Conservation (phyloP, 2,797 vertebrate species). For the Pantherophis alleghaniensis region DNA sequence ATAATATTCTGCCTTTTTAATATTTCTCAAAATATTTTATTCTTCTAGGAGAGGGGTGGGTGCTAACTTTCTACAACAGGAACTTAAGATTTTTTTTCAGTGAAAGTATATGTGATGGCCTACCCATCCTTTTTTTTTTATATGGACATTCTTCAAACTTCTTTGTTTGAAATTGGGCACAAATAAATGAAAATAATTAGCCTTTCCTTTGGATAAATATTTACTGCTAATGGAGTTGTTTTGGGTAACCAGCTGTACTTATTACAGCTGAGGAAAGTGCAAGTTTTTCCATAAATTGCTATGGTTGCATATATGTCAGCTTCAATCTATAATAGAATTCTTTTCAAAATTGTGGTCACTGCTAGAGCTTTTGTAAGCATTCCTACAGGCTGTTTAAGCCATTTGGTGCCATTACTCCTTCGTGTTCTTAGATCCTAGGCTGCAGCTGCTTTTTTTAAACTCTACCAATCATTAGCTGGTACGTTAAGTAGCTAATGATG, state of each 20-base stretch:
- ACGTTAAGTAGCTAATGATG: conserved; percentile 83
- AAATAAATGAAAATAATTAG: background rate
- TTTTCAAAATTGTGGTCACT: conserved; percentile 26
- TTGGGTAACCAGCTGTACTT: background rate
- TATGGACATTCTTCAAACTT: background rate
- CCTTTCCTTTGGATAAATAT: background rate
- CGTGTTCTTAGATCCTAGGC: conserved; percentile 55
- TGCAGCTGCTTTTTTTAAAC: conserved; percentile 69
- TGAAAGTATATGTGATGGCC: background rate
- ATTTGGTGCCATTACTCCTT: conserved; percentile 63
- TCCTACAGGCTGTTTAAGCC: conserved; percentile 40
- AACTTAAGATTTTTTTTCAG: background rate
- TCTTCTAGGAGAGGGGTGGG: too few species aligned
- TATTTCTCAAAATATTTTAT: too few species aligned
- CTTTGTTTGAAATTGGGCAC: background rate
- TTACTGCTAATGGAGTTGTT: background rate
- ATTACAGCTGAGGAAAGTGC: background rate
- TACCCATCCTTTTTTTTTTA: background rate
- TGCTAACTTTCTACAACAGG: too few species aligned
- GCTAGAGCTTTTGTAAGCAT: conserved; percentile 32
- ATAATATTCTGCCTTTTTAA: too few species aligned
- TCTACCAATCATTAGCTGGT: conserved; percentile 76
- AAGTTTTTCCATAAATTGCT: conserved; percentile 39
- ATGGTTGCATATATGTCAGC: conserved; percentile 16
- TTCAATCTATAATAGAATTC: conserved; percentile 2